These are phyloP conservation scores for Andricus grossulariae DNA, from an alignment of 1,140 invertebrate genomes.

Conservation along the genomic window DNA sequence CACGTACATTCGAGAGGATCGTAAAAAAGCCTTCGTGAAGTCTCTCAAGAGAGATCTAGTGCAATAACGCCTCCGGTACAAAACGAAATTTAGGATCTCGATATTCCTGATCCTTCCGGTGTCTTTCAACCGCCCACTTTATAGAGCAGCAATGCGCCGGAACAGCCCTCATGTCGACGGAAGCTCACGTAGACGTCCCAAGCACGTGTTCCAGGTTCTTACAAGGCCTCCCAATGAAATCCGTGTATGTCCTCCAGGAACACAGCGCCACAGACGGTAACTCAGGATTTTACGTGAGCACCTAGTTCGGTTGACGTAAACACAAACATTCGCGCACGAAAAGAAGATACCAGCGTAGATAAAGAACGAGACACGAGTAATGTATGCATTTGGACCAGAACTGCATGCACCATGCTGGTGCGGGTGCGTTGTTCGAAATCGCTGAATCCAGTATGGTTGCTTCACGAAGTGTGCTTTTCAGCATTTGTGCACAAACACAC, in stretches of 20 bases:
- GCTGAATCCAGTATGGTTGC: too few relatives aligned
- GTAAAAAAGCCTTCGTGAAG: conserved; percentile 28
- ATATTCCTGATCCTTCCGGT: conserved; percentile 4
- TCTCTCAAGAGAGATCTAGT: conserved; percentile 5
- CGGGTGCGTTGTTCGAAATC: too few relatives aligned
- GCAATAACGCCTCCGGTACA: not conserved
- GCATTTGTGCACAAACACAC: too few relatives aligned
- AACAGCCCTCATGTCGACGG: conserved; percentile 20
- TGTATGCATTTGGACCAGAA: not conserved
- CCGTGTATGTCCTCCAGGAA: conserved; percentile 14
- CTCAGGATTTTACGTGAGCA: conserved; percentile 21
- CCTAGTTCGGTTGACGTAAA: conserved; percentile 5
- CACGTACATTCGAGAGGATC: conserved; percentile 3
- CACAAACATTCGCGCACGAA: not conserved
- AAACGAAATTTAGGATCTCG: conserved; percentile 19
- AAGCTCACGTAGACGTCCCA: conserved; percentile 17
- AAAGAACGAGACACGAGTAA: not conserved
- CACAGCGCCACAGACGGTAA: not conserved
- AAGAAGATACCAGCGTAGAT: not conserved
- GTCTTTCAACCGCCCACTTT: conserved; percentile 22
- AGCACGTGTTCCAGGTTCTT: conserved; percentile 25
- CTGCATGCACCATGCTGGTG: not conserved
- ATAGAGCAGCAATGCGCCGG: conserved; percentile 5
- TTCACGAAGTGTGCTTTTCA: too few relatives aligned
- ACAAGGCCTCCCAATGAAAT: conserved; percentile 24